phyloP scores from a whole-genome alignment of 1,140 invertebrate genomes.

The Aporrectodea caliginosa region DNA sequence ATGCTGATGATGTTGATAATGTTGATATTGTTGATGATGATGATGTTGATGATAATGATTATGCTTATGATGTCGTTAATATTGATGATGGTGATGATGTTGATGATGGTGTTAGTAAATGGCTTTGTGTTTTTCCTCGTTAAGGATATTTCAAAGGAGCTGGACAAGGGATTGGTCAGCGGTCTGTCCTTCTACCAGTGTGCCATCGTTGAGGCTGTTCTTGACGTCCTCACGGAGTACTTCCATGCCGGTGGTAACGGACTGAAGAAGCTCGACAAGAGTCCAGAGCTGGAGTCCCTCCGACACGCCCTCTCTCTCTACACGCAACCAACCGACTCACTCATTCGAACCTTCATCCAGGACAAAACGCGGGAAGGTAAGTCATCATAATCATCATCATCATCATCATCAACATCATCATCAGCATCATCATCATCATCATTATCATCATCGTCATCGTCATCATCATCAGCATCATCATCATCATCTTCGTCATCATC shows the following conservation, averaged over 20 bases:
- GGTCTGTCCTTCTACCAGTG: constrained; percentile 99
- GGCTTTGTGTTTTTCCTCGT: no score
- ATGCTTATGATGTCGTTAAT: no score
- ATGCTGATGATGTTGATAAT: no score
- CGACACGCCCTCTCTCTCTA: constrained; percentile 96
- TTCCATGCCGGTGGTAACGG: constrained; percentile 98
- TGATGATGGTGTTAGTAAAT: no score
- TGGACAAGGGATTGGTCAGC: constrained; percentile 22
- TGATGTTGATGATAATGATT: no score
- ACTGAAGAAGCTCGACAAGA: constrained; percentile 99
- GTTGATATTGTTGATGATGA: no score
- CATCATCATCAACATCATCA: no score
- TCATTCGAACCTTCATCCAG: constrained; percentile 98
- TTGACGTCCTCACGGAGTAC: constrained; percentile 98
- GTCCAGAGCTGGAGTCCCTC: constrained; percentile 89
- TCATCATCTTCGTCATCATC: no score
- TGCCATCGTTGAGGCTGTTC: constrained; percentile 89
- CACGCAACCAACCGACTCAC: constrained; percentile 97
- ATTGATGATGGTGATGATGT: no score
- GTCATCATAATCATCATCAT: not conserved
- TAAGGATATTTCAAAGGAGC: not conserved
- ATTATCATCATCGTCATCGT: no score
- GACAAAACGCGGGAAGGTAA: constrained; percentile 93
- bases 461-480: no score
- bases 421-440: no score